Evolutionary conservation across 2,888 invertebrate species (phyloP), one percentile per base, ranked within the genome.

Genomic region (Lepidochrysops patricia): DNA sequence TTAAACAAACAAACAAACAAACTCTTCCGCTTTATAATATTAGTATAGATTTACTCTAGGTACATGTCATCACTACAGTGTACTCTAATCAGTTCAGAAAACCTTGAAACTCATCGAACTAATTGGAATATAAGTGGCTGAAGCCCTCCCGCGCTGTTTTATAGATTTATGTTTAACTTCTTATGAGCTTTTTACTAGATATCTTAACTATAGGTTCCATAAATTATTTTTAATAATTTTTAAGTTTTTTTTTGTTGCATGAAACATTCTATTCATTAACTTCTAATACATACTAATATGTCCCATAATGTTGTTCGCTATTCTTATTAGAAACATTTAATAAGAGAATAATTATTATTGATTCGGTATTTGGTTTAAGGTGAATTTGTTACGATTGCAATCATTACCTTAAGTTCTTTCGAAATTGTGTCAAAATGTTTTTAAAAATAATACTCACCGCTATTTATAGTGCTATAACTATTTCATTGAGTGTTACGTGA

Each of bases 101-200:
- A 19, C 50, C 52, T 35, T 12, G 19, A 34, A 15, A 34, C 15
- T 23, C 12, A 23, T 52, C 26, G 58, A 58, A 59, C 35, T 34
- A 12, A 58, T 59, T 35, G 52, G 26, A 59, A 52, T 35, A 59
- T 57, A 62, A 59, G 56, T 63, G 68, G 72, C 73, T 71, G 72
- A 80, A 79, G 84, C 84, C 84, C 84, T 80, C 83, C 84, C 82
- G 84, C 83, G 83, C 83, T 68, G 27, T 26, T 59, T n/a, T 19
- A 26, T 27, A 37, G 29, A 32, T 19, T 52, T 13, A 15, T 19
- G 19, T 54, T 26, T 15, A 19, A 12, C 0, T 43, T 43, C 7
- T 43, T 0, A 29, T 13, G 29, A 29, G 9, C 48, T 13, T n/a
- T 4, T 37, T 6, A 34, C 6, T 19, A 15, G n/a, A 12, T 34